Evolutionary conservation across 2,113 vertebrate species (phyloP).

Genomic region (Micromys minutus): DNA sequence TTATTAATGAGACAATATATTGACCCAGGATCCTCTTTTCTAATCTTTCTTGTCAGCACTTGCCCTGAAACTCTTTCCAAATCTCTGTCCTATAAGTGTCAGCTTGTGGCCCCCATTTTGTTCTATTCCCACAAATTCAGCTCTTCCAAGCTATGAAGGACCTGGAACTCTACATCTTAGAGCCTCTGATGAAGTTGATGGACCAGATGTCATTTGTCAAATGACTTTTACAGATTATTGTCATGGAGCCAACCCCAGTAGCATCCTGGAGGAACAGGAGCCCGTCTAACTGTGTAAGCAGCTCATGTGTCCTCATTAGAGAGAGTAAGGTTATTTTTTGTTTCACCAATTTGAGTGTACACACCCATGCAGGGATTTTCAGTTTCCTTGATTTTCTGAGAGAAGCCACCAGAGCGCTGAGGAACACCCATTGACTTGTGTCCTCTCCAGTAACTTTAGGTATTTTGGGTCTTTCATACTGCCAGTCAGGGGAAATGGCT

Average conservation of each 20-base stretch:
- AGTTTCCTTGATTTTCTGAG: neutral
- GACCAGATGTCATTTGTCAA: constrained; percentile 82
- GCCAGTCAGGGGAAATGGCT: neutral
- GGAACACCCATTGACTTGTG: neutral
- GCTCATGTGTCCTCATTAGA: neutral
- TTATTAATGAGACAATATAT: neutral
- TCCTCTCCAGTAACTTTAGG: neutral
- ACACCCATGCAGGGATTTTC: neutral
- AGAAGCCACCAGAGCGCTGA: neutral
- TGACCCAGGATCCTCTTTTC: constrained; percentile 29
- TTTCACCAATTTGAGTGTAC: neutral
- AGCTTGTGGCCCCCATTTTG: constrained; percentile 92
- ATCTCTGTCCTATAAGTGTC: constrained; percentile 88
- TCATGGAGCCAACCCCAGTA: constrained; percentile 93
- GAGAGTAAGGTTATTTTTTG: neutral
- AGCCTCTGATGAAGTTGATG: neutral
- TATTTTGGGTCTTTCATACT: neutral
- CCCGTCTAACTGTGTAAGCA: constrained; percentile 85
- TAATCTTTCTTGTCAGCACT: constrained; percentile 77
- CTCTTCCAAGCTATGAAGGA: neutral
- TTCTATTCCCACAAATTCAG: constrained; percentile 96
- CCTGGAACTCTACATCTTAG: neutral
- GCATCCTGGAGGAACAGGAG: constrained; percentile 92
- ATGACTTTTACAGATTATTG: constrained; percentile 93
- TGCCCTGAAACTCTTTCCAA: constrained; percentile 92